Evolutionary conservation across 2,113 vertebrate genomes (phyloP), one percentile per base, ranked within the genome.

Genomic region (Progne subis): DNA sequence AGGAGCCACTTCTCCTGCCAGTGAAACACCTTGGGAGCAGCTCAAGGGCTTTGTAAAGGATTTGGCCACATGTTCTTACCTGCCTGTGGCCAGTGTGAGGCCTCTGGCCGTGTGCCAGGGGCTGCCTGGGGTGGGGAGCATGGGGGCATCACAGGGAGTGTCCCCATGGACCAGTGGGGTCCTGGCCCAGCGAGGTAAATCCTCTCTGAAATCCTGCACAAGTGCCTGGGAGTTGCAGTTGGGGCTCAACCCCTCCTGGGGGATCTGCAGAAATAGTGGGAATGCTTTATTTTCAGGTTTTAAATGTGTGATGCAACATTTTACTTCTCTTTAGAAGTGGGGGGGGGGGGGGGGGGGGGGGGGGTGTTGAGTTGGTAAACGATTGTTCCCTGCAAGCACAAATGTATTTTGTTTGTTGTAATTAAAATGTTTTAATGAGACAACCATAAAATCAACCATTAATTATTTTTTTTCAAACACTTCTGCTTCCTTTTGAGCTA

Each of bases 401-500:
- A 98, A 97, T 97, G 98, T 97, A 98, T 98, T 98, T 98, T 98
- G 98, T 98, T 98, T 98, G 98, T 98, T 97, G 99, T 98, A 98
- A 99, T 99, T 99, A 99, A 99, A 99, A 99, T 99, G 98, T 99
- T 99, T 99, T 99, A 99, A 99, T 99, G 99, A 99, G 99, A 99
- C 99, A 99, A 98, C 97, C 99, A 98, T 99, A 98, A 98, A 98
- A 99, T 99, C 99, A 98, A 98, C 98, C 99, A 99, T 99, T 99
- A 99, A 99, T 99, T 99, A 99, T 99, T 99, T 98, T 98, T 97
- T 98, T 98, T 98, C 98, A 98, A 98, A 98, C 98, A 98, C 98
- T 98, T 98, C 98, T 98, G 97, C 97, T 96, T 98, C 98, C 98
- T 98, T 99, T 98, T 98, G 98, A 98, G 98, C 97, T 87, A 98